phyloP scores from a whole-genome alignment of 2,888 invertebrate species.

The Apotomis turbidana region DNA sequence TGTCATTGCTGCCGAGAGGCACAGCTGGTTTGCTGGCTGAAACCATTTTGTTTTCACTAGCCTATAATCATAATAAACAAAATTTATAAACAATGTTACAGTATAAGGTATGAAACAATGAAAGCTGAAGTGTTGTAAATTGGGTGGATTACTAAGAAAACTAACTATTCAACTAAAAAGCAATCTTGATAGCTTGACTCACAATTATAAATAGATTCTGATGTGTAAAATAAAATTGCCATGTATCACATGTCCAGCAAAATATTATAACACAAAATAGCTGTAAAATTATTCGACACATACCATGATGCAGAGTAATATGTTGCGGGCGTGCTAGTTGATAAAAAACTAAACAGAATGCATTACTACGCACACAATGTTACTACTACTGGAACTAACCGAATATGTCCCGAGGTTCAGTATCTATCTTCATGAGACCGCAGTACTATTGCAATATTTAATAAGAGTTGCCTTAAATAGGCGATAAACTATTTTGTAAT shows the following conservation, averaged over 20 bases:
- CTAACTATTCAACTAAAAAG: neutral
- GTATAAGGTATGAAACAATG: constrained; percentile 9
- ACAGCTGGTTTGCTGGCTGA: constrained; percentile 71
- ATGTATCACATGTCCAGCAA: neutral
- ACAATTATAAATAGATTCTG: constrained; percentile 36
- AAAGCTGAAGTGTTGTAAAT: neutral
- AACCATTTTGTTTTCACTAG: constrained; percentile 70
- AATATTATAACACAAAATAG: constrained; percentile 38
- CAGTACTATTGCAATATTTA: neutral
- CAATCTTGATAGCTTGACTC: constrained; percentile 15
- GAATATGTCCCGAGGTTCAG: constrained; percentile 51
- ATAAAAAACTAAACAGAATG: constrained; percentile 58
- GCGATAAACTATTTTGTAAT: neutral
- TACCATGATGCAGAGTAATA: constrained; percentile 61
- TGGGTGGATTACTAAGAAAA: neutral
- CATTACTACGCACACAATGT: constrained; percentile 51
- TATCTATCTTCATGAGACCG: constrained; percentile 22
- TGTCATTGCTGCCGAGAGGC: constrained; percentile 74
- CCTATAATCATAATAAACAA: constrained; percentile 53
- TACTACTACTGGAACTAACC: constrained; percentile 56
- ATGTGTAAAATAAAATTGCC: neutral
- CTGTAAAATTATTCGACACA: constrained; percentile 48
- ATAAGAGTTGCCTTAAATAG: neutral
- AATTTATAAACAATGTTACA: constrained; percentile 24
- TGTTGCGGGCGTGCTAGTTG: constrained; percentile 50